Percentiles rank a stretch among this genome's conserved stretches.
Evolutionary conservation across 2,797 vertebrate genomes (phyloP).

Genomic region (Thaleichthys pacificus): DNA sequence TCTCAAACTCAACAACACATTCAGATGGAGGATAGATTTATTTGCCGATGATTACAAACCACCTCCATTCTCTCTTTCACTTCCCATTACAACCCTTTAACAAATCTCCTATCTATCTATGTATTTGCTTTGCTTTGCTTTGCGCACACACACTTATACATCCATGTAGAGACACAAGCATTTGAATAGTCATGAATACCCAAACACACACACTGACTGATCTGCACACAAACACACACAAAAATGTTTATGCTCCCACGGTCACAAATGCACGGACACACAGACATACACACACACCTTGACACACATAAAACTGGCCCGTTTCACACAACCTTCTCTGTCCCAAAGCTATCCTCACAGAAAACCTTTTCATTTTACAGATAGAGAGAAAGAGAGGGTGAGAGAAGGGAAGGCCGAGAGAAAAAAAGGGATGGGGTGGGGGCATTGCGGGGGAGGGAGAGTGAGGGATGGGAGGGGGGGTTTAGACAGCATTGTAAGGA

Average conservation of each 20-base stretch:
- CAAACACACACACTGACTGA: neutral
- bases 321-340: slow-evolving; percentile 46
- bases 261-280: slow-evolving; percentile 6
- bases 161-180: neutral
- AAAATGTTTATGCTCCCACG: neutral
- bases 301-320: slow-evolving; percentile 42
- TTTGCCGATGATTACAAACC: no score
- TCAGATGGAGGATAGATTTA: no score
- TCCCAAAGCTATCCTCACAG: slow-evolving; percentile 63
- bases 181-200: neutral
- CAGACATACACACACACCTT: slow-evolving; percentile 27
- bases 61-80: no score
- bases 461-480: slow-evolving; percentile 30
- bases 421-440: slow-evolving; percentile 31
- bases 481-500: slow-evolving; percentile 71
- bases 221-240: neutral
- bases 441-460: slow-evolving; percentile 53
- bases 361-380: slow-evolving; percentile 58
- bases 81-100: no score
- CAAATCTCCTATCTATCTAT: no score
- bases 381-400: slow-evolving; percentile 5
- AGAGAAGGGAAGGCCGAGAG: slow-evolving; percentile 24
- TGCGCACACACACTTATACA: neutral
- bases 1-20: no score
- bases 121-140: no score